These are phyloP conservation scores for Acrocephalus kingi DNA, from an alignment of 2,113 vertebrate genomes.

Conservation along the genomic window DNA sequence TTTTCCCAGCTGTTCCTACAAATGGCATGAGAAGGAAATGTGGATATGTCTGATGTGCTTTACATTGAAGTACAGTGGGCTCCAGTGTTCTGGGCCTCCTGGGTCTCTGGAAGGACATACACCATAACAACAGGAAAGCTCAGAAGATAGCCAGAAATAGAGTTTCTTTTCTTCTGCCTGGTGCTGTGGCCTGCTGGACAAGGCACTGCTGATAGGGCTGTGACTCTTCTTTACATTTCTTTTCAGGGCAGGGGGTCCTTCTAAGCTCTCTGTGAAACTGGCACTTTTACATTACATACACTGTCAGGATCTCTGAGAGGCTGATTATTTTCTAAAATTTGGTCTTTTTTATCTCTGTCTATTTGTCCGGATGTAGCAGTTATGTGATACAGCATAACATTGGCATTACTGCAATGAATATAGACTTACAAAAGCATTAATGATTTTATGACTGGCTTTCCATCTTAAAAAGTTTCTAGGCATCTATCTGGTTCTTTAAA, in stretches of 20 bases:
- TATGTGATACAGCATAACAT: neutral
- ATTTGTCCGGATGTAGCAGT: neutral
- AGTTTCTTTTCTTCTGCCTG: neutral
- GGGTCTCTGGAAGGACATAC: neutral
- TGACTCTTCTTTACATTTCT: neutral
- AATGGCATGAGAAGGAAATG: neutral
- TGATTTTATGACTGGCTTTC: neutral
- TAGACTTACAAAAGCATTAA: neutral
- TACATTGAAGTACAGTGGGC: neutral
- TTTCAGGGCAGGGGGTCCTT: neutral
- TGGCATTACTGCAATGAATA: neutral
- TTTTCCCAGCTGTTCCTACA: neutral
- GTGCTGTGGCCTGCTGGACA: neutral
- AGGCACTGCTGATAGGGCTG: neutral
- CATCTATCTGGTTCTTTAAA: neutral
- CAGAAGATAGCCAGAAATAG: neutral
- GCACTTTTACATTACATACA: neutral
- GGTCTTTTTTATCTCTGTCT: neutral
- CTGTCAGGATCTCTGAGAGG: neutral
- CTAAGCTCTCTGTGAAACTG: neutral
- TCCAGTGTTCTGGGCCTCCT: neutral
- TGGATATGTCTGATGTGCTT: neutral
- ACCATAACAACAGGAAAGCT: neutral
- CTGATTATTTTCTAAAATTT: neutral
- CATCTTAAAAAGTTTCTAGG: neutral